Base-by-base conservation (phyloP, 2,888 invertebrate species). In the Punctoribates punctum region DNA sequence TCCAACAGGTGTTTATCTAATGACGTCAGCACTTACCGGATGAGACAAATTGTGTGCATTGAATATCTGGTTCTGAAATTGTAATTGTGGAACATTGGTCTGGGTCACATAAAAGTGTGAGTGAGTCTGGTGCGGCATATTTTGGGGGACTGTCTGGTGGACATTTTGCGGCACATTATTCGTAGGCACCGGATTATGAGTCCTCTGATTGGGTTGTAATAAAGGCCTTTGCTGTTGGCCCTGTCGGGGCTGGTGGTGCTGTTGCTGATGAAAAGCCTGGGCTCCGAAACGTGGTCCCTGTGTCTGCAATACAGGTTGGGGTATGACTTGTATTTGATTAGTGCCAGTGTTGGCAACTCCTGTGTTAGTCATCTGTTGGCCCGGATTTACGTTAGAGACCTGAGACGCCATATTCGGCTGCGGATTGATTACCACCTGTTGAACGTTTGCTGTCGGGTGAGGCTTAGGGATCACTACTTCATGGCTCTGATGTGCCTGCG, bases 371-470 rank as follows among this genome's bases (percentile, higher is more conserved):
- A 65, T 65, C 38, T 23, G 65, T 3, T 38, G 11, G 38, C 65
- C 65, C 17, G 17, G 65, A 34, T 65, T 65, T 5, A 65, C 34
- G 38, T 23, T n/a, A 17, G 65, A 38, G 13, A 65, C 65, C 65
- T 65, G 65, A 11, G 65, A 34, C n/a, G 34, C 15, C 11, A 62
- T 25, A 23, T 62, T 62, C n/a, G 65, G 65, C 38, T 65, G 34
- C 27, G 34, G 65, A 27, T 25, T 3, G 25, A 65, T 9, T 38
- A 65, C 65, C 29, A 65, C 65, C 65, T 65, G 65, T 65, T 65
- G 65, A n/a, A 65, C 65, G 8, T 29, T 34, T 38, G 34, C 65
- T 8, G 27, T 65, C 5, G 65, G 65, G n/a, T 38, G 65, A 27
- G 65, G 38, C 27, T 65, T 65, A 1, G 1, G 15, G 4, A 65